Evolutionary conservation across 2,888 invertebrate species (phyloP), one percentile per base, ranked within the genome.

Genomic region (Nudaria mundana): DNA sequence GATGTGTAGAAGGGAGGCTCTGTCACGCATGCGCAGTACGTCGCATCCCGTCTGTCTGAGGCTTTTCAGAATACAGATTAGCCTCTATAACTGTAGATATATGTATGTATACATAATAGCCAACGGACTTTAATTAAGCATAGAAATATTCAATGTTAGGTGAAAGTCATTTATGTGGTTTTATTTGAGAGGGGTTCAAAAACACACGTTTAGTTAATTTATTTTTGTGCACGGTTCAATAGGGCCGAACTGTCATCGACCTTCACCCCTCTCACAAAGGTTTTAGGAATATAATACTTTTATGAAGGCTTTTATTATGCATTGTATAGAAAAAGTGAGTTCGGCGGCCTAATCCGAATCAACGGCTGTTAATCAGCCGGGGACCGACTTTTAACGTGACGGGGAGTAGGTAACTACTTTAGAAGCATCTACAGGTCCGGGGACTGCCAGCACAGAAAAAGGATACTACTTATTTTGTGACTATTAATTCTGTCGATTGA

Each of bases 21-120:
- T 28, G n/a, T 1, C 12, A 34, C 66, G 67, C 66, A 53, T 56
- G 66, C 66, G 61, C 49, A 8, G 3, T 37, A 24, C 13, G 2
- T 42, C 50, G 35, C 36, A 48, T 52, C 49, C 55, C 50, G 54
- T 44, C 53, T 56, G 52, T 53, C 56, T 58, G 52, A 43, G 52
- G 42, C 44, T 31, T 40, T 41, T 39, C 38, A 48, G 46, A 51
- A 49, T 48, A 55, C 34, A 44, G 42, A 55, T 49, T 47, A 51
- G 29, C 41, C 20, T 25, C 8, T 26, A 26, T 3, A 7, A n/a
- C 5, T 25, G 25, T 14, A 11, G 13, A 2, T 34, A 25, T n/a
- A 18, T 20, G 12, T 14, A 22, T 24, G 12, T 14, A 22, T 24
- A 29, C 2, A 3, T 20, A 2, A n/a, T 32, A 28, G 25, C 24